Base-by-base conservation (phyloP, 1,140 invertebrate species). In the Cherax destructor region DNA sequence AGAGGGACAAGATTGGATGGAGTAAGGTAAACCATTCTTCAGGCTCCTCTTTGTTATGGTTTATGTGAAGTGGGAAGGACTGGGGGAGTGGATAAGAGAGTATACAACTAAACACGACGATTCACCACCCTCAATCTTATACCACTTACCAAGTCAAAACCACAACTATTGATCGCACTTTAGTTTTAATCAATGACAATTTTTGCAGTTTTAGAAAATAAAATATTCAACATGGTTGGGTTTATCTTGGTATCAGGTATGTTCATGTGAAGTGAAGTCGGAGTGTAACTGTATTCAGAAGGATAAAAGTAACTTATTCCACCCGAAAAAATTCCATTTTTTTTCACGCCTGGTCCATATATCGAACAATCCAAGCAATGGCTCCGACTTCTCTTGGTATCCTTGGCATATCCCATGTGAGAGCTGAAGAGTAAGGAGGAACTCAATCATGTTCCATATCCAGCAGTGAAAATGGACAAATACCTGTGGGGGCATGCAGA, bases 221-320 rank as follows among this genome's bases (percentile, higher is more conserved):
- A 74, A 74, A n/a, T n/a, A n/a, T 30, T 30, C 11, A 74, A 24
- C 9, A 56, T 56, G 24, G 69, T 30, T 74, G 69, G 24, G 11
- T 74, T 74, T 24, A 30, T 74, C 69, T 74, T 74, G 69, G 69
- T 74, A 74, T 74, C 9, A 74, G 69, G 69, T 74, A 74, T 74
- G 69, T n/a, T 74, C 69, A 74, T 74, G 69, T 74, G 69, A 74
- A 74, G 69, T 74, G 69, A 74, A 74, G 18, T 56, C 79, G 50
- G 79, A 78, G 85, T 86, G 85, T 86, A 59, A 61, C 85, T 86
- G 85, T 86, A 86, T 86, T 78, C 85, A 86, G 85, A 86, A 86
- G 85, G 85, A 78, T 59, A 59, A 52, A 41, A 86, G 84, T 76
- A 77, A 86, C 85, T 86, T 72, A 52, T 86, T 78, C 85, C 85